Percentiles rank a stretch among this genome's conserved stretches.
phyloP scores from a whole-genome alignment of 2,113 vertebrate genomes.

The Martes martes region DNA sequence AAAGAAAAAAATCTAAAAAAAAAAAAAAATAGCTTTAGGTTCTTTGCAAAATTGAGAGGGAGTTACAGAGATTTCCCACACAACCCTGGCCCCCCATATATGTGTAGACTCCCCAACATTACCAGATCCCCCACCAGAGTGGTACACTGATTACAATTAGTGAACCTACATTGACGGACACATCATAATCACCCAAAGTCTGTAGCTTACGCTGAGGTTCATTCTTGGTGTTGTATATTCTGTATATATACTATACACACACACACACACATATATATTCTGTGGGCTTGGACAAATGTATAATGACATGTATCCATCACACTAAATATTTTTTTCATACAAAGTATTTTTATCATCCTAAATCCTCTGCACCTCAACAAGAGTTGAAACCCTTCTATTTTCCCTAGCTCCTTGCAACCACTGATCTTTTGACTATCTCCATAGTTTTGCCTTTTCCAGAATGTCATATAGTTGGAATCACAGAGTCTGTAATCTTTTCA shows the following conservation, averaged over 20 bases:
- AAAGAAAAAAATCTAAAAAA: background rate
- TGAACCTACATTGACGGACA: background rate
- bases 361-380: background rate
- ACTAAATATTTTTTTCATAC: background rate
- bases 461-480: background rate
- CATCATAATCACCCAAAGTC: background rate
- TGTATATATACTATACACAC: no score
- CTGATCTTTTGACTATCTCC: background rate
- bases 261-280: no score
- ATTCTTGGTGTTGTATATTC: background rate
- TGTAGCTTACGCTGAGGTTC: background rate
- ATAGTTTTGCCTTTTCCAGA: background rate
- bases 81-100: no score
- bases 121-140: background rate
- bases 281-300: background rate
- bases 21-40: background rate
- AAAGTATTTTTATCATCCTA: background rate
- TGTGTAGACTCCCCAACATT: background rate
- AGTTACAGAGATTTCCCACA: background rate
- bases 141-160: background rate
- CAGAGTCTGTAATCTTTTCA: background rate
- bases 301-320: background rate
- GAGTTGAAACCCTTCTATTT: background rate
- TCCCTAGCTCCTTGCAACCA: background rate
- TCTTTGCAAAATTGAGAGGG: background rate